Base-by-base conservation (phyloP, 2,888 invertebrate species). In the Spialia ferax region DNA sequence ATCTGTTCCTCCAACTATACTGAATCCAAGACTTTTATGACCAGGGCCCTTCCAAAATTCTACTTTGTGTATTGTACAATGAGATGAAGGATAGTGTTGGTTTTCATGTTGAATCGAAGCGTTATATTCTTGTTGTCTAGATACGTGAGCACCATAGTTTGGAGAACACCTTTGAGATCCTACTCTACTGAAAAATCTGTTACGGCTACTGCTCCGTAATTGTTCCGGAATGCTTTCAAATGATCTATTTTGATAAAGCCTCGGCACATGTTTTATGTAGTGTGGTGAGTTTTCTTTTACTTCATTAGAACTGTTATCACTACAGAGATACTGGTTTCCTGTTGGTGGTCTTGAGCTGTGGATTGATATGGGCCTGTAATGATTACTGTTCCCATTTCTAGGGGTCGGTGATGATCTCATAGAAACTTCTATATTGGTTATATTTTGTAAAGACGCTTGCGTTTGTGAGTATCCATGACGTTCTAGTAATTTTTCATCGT, bases 1-100 rank as follows among this genome's bases (percentile, higher is more conserved):
- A 87, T 98, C 98, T 60, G 96, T 95, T 56, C 98, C 98, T 62
- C 98, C 98, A 32, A 98, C 98, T 77, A 98, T 97, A 83, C 97
- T 98, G 85, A 98, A 98, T 42, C 98, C 98, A 61, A 98, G 94
- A 65, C 97, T 97, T 86, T 97, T 98, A 78, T 96, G 96, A 29
- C 97, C 97, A 5, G 95, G 95, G 29, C 98, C 98, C 88, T 98
- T 98, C 89, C 96, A 96, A 84, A 97, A 97, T 66, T 95, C 95
- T 11, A 96, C 94, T 80, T 81, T 88, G 70, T 93, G 89, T 71
- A 91, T 75, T 26, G 88, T 85, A 69, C 79, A 88, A 22, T 66
- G 66, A 42, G 54, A 50, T 72, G 91, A 85, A 15, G 88, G 82
- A 75, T 87, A 84, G 35, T 86, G 85, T 68, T 84, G 84, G 70